Conservation (phyloP, 2,113 vertebrate species). For the Malurus elegans region DNA sequence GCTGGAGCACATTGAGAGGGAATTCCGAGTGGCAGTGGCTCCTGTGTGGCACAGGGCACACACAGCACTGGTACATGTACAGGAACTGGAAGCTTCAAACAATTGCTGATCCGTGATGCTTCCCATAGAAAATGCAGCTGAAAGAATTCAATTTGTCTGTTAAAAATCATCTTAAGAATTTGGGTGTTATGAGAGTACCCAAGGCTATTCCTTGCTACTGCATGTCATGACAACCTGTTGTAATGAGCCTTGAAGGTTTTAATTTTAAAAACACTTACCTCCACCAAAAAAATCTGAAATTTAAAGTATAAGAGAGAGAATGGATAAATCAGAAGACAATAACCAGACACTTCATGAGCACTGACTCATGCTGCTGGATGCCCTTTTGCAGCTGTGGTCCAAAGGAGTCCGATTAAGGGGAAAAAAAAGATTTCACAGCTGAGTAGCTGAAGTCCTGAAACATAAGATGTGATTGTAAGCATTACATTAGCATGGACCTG, state of each 20-base stretch:
- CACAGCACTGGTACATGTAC: not conserved
- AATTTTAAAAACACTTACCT: not conserved
- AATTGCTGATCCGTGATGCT: not conserved
- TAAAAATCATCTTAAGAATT: not conserved
- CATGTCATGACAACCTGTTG: not conserved
- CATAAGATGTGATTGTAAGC: not conserved
- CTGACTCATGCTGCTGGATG: not conserved
- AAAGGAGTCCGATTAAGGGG: not conserved
- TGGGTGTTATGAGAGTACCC: not conserved
- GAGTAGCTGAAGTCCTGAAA: not conserved
- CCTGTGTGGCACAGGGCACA: not conserved
- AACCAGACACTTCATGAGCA: not conserved
- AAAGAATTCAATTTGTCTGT: not conserved
- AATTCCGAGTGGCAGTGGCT: not conserved
- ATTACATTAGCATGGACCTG: not conserved
- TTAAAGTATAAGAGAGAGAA: not conserved
- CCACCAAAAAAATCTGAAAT: not conserved
- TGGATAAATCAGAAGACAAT: not conserved
- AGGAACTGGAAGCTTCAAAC: not conserved
- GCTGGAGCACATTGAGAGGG: not conserved
- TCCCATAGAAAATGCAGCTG: not conserved
- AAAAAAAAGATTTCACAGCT: constrained; percentile 25
- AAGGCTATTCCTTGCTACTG: not conserved
- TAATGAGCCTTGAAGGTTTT: not conserved
- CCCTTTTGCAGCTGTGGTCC: not conserved